These are phyloP conservation scores for Dinocampus coccinellae DNA, from an alignment of 2,888 invertebrate species.

Conservation along the genomic window DNA sequence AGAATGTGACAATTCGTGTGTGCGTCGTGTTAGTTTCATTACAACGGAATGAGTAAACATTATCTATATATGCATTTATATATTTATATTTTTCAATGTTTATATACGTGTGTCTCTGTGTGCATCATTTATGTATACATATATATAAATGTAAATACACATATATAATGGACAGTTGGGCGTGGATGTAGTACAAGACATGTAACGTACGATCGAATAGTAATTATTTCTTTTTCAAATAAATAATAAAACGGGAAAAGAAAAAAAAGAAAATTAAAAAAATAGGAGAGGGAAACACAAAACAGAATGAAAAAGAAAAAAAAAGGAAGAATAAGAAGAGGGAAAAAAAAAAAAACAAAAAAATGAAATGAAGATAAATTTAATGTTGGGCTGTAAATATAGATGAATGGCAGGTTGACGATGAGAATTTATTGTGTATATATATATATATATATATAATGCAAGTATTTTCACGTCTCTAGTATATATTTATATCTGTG, in stretches of 20 bases:
- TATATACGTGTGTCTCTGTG: background rate
- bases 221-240: slow-evolving; percentile 12
- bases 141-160: background rate
- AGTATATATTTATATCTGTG: background rate
- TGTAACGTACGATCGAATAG: slow-evolving; percentile 10
- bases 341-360: no score
- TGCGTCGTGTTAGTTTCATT: no score
- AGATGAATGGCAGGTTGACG: slow-evolving; percentile 22
- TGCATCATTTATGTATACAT: background rate
- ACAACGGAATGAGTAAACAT: no score
- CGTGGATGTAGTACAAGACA: slow-evolving; percentile 18
- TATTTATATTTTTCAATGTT: background rate
- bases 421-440: slow-evolving; percentile 1
- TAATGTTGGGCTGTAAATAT: slow-evolving; percentile 21
- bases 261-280: no score
- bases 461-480: background rate
- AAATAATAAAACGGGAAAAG: background rate
- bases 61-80: no score
- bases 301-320: no score
- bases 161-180: no score
- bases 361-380: background rate
- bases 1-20: no score
- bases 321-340: no score
- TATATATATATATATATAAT: background rate
- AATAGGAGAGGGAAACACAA: no score